phyloP scores from a whole-genome alignment of 2,113 vertebrate genomes.

The Platichthys flesus region DNA sequence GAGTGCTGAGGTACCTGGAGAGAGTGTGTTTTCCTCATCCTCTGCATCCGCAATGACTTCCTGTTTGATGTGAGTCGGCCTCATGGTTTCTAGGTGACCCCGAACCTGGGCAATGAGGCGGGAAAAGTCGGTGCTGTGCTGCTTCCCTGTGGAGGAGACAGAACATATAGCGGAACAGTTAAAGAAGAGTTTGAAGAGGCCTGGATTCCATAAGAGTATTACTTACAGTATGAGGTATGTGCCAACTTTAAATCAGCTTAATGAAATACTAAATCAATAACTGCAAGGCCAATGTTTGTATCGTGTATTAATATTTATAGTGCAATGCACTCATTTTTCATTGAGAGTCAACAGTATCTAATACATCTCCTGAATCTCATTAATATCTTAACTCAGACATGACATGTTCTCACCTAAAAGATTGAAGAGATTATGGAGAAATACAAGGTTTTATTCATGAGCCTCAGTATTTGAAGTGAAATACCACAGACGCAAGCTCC shows the following conservation, averaged over 20 bases:
- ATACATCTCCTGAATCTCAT: background rate
- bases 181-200: background rate
- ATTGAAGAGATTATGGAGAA: background rate
- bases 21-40: background rate
- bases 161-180: background rate
- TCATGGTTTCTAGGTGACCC: conserved; percentile 80
- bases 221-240: background rate
- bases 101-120: conserved; percentile 88
- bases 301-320: background rate
- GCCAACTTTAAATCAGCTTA: background rate
- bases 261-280: background rate
- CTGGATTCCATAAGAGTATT: background rate
- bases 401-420: background rate
- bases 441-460: conserved; percentile 8
- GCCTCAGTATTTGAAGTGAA: background rate
- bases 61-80: conserved; percentile 52
- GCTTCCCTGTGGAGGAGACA: conserved; percentile 84
- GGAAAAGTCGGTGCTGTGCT: conserved; percentile 89
- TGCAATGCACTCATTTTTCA: conserved; percentile 4
- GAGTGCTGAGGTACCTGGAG: conserved; percentile 63
- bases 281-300: background rate
- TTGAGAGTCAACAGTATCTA: background rate
- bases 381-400: conserved; percentile 4
- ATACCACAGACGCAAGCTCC: background rate
- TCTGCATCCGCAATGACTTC: conserved; percentile 43